Evolutionary conservation across 2,113 vertebrate species (phyloP).

Genomic region (Stegastes partitus): DNA sequence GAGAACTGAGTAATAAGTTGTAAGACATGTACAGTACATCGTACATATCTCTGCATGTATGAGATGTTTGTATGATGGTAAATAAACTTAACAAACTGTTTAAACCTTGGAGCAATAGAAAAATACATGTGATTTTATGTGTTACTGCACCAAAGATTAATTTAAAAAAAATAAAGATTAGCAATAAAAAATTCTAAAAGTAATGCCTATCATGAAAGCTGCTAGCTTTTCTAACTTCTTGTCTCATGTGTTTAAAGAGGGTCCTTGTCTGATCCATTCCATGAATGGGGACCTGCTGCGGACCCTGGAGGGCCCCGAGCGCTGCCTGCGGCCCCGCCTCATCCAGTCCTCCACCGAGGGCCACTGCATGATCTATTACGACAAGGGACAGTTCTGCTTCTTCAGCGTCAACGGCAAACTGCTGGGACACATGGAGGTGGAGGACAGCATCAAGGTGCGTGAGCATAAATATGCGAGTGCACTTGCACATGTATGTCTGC

Average conservation of each 20-base stretch:
- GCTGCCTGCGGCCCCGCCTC: constrained; percentile 89
- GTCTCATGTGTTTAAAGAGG: constrained; percentile 84
- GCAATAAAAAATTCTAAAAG: not conserved
- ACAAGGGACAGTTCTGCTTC: constrained; percentile 92
- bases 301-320: constrained; percentile 90
- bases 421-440: constrained; percentile 89
- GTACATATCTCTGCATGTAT: not conserved
- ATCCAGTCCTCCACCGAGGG: constrained; percentile 95
- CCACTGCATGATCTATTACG: constrained; percentile 95
- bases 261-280: constrained; percentile 98
- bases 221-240: not conserved
- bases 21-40: no score
- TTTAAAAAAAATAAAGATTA: not conserved
- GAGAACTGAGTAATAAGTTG: no score
- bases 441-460: constrained; percentile 91
- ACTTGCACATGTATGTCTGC: constrained; percentile 67
- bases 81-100: not conserved
- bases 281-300: constrained; percentile 98
- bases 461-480: not conserved
- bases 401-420: constrained; percentile 97
- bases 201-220: not conserved
- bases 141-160: not conserved
- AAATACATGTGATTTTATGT: not conserved
- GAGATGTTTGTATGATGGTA: not conserved
- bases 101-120: not conserved